phyloP scores from a whole-genome alignment of 2,797 vertebrate genomes.

The Pelodytes ibericus region DNA sequence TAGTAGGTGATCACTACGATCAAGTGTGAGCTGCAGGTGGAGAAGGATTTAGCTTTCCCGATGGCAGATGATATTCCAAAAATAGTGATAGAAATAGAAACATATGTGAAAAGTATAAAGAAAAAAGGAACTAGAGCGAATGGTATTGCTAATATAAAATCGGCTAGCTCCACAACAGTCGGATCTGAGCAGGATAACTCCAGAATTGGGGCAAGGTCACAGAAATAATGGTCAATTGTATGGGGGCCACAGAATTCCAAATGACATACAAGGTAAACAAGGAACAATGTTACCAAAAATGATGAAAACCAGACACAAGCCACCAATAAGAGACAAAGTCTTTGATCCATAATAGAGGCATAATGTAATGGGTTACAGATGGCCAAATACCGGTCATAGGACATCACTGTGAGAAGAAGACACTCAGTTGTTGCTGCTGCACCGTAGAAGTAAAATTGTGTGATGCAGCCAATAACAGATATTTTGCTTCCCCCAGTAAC shows the following conservation, averaged over 20 bases:
- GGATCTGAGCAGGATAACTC: constrained; percentile 49
- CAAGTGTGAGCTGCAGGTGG: constrained; percentile 63
- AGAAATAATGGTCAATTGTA: constrained; percentile 63
- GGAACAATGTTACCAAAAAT: constrained; percentile 52
- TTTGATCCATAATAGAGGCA: constrained; percentile 59
- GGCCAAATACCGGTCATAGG: constrained; percentile 71
- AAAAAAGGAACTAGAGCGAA: constrained; percentile 55
- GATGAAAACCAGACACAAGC: constrained; percentile 45
- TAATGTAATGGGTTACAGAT: constrained; percentile 72
- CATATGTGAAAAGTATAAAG: constrained; percentile 59
- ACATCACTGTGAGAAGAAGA: constrained; percentile 68
- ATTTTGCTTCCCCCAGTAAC: constrained; percentile 20
- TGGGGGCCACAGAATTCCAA: constrained; percentile 27
- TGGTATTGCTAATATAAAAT: constrained; percentile 54
- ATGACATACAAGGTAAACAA: constrained; percentile 44
- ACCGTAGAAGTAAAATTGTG: constrained; percentile 63
- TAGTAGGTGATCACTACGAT: constrained; percentile 32
- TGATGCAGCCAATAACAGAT: constrained; percentile 57
- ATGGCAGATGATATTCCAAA: constrained; percentile 55
- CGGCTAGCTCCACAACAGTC: constrained; percentile 36
- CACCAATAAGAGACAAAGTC: constrained; percentile 48
- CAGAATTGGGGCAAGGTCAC: constrained; percentile 63
- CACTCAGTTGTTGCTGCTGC: constrained; percentile 59
- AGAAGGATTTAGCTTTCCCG: constrained; percentile 60
- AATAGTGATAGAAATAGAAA: constrained; percentile 55